A percentile compares a stretch with the other conserved stretches of the same genome.
Evolutionary conservation across 2,113 vertebrate species (phyloP).

Genomic region (Triplophysa dalaica): DNA sequence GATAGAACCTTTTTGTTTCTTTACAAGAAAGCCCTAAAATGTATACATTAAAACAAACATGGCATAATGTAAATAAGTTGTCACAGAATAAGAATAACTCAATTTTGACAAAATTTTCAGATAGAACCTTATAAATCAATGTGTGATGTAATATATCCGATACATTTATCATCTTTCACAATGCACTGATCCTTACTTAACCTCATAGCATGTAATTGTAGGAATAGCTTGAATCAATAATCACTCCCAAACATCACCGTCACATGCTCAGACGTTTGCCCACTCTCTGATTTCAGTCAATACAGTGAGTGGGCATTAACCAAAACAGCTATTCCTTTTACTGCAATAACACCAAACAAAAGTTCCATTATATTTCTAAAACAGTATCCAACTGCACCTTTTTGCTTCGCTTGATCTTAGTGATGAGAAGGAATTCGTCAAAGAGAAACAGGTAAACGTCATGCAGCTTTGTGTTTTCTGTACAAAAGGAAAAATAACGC

Average conservation of each 20-base stretch:
- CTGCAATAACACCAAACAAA: conserved; percentile 18
- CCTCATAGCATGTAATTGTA: not conserved
- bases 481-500: conserved; percentile 4
- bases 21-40: too few species aligned
- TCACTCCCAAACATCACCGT: not conserved
- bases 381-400: conserved; percentile 69
- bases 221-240: conserved; percentile 7
- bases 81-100: too few species aligned
- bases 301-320: not conserved
- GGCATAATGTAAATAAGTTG: too few species aligned
- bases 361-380: not conserved
- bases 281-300: conserved; percentile 8
- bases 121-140: too few species aligned
- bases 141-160: too few species aligned
- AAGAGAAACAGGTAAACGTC: conserved; percentile 89
- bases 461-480: conserved; percentile 83
- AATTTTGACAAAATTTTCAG: too few species aligned
- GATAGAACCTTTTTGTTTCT: too few species aligned
- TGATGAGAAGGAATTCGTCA: conserved; percentile 88
- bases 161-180: not conserved
- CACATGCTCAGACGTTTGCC: not conserved
- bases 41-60: too few species aligned
- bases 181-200: conserved; percentile 1
- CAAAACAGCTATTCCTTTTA: not conserved
- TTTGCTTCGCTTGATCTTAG: conserved; percentile 86